Evolutionary conservation across 2,113 vertebrate genomes (phyloP).

Genomic region (Coturnix japonica): DNA sequence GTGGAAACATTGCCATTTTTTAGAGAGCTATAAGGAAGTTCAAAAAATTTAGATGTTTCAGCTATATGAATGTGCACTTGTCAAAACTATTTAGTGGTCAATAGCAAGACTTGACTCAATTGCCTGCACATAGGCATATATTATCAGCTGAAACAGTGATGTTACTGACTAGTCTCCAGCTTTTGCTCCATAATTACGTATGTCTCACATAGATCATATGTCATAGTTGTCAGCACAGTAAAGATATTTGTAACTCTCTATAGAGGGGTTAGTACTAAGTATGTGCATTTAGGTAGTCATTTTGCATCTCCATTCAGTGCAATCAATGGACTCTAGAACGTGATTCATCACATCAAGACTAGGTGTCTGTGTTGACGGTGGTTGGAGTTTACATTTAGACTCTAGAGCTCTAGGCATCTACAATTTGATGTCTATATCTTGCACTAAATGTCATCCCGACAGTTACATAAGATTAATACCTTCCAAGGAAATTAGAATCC

Average conservation of each 20-base stretch:
- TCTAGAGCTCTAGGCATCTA: background rate
- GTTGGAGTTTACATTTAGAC: background rate
- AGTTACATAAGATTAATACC: background rate
- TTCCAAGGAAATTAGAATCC: background rate
- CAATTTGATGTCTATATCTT: background rate
- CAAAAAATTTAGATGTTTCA: background rate
- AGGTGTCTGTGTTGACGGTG: background rate
- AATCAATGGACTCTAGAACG: background rate
- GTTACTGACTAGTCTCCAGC: rapidly evolving
- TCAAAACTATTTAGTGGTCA: background rate
- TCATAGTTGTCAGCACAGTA: background rate
- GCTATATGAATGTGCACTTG: background rate
- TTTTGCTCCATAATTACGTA: background rate
- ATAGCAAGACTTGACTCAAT: background rate
- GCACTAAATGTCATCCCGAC: background rate
- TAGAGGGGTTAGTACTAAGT: background rate
- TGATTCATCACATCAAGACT: background rate
- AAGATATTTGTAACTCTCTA: background rate
- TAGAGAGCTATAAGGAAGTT: background rate
- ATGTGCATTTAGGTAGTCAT: background rate
- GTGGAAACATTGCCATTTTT: background rate
- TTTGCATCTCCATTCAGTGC: background rate
- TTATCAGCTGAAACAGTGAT: background rate
- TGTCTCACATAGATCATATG: background rate
- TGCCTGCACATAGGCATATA: background rate